Evolutionary conservation across 2,888 invertebrate species (phyloP), one percentile per base, ranked within the genome.

Genomic region (Criorhina ranunculi): DNA sequence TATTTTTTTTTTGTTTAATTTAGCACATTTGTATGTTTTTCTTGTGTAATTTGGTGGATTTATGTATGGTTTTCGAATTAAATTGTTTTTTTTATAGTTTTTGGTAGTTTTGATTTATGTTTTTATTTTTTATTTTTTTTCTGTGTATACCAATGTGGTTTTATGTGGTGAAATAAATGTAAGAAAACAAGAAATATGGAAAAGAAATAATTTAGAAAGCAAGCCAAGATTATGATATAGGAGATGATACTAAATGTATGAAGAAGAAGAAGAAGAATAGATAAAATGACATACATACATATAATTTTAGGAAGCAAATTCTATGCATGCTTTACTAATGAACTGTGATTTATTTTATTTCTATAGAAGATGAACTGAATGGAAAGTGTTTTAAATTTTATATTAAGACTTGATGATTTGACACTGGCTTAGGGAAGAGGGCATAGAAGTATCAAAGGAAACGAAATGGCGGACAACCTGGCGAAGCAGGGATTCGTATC

Each of bases 171-270:
- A 70, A 49, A 60, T 17, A 40, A 24, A 70, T 42, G 64, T 57
- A 59, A 81, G 64, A 57, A 59, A 66, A 76, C 15, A 62, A 76
- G 66, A 60, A 24, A 5, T 11, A 55, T 46, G 44, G 33, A 51
- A 69, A 8, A 31, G 8, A 55, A 55, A 29, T 35, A 83, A 69
- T 83, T 83, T 59, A 83, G 78, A 75, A 81, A 83, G 83, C 79
- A 83, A 83, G 79, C 78, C 83, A 53, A 83, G 29, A 72, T 37
- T 35, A 53, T 77, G 69, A 57, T 24, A 31, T 19, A 67, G 42
- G 31, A 33, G 42, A 60, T 77, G 60, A 67, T 33, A 40, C 12
- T 11, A 33, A 24, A 19, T 42, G 15, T 37, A 72, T 69, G 40
- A 62, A 55, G 44, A 42, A 60, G 17, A 35, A 33, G 53, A 69